Evolutionary conservation across 1,140 invertebrate species (phyloP).

Genomic region (Drosophila kohkoa): DNA sequence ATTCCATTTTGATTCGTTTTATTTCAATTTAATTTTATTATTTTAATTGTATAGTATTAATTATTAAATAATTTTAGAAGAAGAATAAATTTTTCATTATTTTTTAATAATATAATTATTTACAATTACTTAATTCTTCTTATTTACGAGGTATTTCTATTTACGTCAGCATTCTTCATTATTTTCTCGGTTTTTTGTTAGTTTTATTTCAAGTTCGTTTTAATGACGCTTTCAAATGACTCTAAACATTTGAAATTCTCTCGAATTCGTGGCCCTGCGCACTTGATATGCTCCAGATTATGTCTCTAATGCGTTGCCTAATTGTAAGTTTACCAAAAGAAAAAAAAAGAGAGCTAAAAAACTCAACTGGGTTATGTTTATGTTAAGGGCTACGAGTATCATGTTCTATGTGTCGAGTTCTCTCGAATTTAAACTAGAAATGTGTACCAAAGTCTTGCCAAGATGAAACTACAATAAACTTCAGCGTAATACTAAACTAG

Average conservation of each 20-base stretch:
- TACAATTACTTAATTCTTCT: too few relatives aligned
- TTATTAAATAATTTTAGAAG: not conserved
- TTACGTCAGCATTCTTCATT: not conserved
- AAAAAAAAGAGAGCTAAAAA: too few relatives aligned
- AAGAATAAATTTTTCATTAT: too few relatives aligned
- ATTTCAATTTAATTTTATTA: not conserved
- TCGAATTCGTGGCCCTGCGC: not conserved
- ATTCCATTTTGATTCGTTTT: not conserved
- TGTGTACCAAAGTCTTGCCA: not conserved
- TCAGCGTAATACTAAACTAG: too few relatives aligned
- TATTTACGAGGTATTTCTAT: not conserved
- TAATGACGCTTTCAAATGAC: constrained; percentile 4
- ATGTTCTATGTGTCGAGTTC: constrained; percentile 18
- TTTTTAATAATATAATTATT: too few relatives aligned
- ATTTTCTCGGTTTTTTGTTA: not conserved
- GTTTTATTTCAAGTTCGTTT: not conserved
- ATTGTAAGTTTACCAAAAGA: constrained; percentile 1
- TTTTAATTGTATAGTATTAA: not conserved
- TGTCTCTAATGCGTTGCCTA: constrained; percentile 12
- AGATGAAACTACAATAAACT: not conserved
- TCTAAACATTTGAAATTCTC: not conserved
- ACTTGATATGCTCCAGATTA: not conserved
- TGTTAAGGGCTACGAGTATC: constrained; percentile 15
- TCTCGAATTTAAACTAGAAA: constrained; percentile 1
- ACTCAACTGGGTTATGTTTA: not conserved